Percentiles rank a stretch among this genome's conserved stretches.
Conservation (phyloP, 2,888 invertebrate genomes). For the Caenorhabditis sp. region DNA sequence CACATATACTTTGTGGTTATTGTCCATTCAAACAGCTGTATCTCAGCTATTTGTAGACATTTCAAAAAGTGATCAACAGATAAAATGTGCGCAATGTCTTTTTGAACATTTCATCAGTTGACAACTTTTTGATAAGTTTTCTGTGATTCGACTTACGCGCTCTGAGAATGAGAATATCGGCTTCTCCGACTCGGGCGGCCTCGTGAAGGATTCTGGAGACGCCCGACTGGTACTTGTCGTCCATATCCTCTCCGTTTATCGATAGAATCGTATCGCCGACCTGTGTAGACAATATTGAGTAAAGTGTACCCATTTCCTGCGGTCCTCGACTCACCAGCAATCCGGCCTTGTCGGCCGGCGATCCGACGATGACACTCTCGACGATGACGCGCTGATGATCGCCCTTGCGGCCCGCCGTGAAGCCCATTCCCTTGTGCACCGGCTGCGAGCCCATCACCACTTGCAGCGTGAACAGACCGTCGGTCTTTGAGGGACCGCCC, state of each 20-base stretch:
- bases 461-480: constrained; percentile 57
- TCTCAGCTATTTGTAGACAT: too few relatives aligned
- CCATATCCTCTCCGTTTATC: constrained; percentile 78
- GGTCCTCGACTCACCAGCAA: constrained; percentile 61
- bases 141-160: constrained; percentile 46
- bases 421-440: constrained; percentile 79
- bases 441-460: constrained; percentile 64
- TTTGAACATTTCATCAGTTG: too few relatives aligned
- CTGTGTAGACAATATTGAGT: constrained; percentile 51
- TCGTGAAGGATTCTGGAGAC: constrained; percentile 78
- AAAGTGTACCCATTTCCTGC: neutral
- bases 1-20: neutral
- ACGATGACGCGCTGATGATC: constrained; percentile 78
- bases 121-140: neutral
- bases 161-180: constrained; percentile 61
- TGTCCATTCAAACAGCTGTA: too few relatives aligned
- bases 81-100: too few relatives aligned
- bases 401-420: constrained; percentile 78
- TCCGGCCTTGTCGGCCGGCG: constrained; percentile 66
- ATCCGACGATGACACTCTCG: constrained; percentile 79
- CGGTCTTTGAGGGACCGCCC: constrained; percentile 18
- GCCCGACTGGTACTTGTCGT: constrained; percentile 74
- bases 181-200: constrained; percentile 70
- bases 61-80: too few relatives aligned
- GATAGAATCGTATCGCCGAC: constrained; percentile 79